A percentile compares a stretch with the other conserved stretches of the same genome.
Evolutionary conservation across 2,797 vertebrate genomes (phyloP).

Genomic region (Corythornis leucogaster): DNA sequence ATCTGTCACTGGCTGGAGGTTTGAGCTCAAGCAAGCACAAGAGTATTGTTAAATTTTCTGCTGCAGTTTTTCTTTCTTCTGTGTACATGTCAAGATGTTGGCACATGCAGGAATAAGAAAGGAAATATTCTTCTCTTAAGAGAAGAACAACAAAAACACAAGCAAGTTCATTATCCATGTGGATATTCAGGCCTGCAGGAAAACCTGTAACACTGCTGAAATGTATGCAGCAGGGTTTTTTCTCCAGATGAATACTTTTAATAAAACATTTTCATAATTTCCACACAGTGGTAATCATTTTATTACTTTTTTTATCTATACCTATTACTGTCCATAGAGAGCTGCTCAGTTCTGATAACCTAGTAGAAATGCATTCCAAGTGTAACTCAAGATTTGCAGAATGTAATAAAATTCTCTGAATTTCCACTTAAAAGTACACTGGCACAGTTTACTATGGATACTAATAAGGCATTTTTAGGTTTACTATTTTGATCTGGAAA

Average conservation of each 20-base stretch:
- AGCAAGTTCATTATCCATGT: not conserved
- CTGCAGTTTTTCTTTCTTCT: not conserved
- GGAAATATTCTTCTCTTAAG: not conserved
- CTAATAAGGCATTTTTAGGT: conserved; percentile 47
- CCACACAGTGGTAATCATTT: conserved; percentile 51
- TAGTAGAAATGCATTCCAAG: conserved; percentile 41
- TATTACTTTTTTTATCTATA: conserved; percentile 66
- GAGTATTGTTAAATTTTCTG: not conserved
- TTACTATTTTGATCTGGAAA: conserved; percentile 56
- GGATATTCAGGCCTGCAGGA: not conserved
- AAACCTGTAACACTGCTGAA: not conserved
- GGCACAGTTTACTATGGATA: conserved; percentile 39
- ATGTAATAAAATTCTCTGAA: conserved; percentile 64
- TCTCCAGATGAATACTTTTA: conserved; percentile 29
- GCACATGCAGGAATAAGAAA: not conserved
- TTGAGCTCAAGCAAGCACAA: not conserved
- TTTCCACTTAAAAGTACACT: conserved; percentile 61
- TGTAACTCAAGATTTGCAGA: conserved; percentile 34
- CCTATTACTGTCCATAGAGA: conserved; percentile 50
- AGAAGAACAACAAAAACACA: not conserved
- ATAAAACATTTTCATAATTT: conserved; percentile 55
- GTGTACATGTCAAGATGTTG: not conserved
- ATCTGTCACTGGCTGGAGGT: not conserved
- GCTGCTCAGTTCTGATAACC: conserved; percentile 62
- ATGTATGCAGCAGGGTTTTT: not conserved